Evolutionary conservation across 2,113 vertebrate species (phyloP), one percentile per base, ranked within the genome.

Genomic region (Eulemur macaco): DNA sequence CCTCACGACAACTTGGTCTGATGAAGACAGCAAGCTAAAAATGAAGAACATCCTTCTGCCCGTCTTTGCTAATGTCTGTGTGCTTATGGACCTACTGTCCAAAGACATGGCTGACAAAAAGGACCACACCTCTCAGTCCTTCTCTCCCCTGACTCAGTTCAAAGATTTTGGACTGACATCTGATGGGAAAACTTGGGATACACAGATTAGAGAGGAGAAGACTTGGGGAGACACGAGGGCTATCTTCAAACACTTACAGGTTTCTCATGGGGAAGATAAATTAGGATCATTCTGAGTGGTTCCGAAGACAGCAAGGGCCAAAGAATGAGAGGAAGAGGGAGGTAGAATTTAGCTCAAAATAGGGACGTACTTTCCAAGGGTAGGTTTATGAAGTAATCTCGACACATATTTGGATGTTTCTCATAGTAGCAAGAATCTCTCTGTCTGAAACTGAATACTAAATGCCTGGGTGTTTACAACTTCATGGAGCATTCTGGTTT

Each of bases 61-160:
- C 45, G 15, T 18, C 0, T 86, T 82, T 15, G 21, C 27, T 12
- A 85, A 56, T 5, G 5, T 7, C 34, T 56, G 21, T 4, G 3
- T 3, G 52, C 7, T 60, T 45, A 29, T 18, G 39, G 34, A 64
- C 2, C 20, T 86, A 63, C 11, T 20, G 14, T 89, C 11, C 21
- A 76, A 50, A 27, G 45, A 47, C 23, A 64, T 1, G 8, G 21
- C 45, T 17, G 9, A 64, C 34, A 37, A 85, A 50, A 45, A n/a
- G 45, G 18, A 56, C 2, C 15, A 25, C 0, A 9, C 2, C 25
- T 31, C 27, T 87, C 21, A 4, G 9, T 31, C 9, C 1, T 63
- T 71, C 9, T 39, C 37, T 47, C 47, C 7, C 8, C 25, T 45
- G 80, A 50, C 5, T 4, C 29, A 56, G 34, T 74, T 14, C 47